These are phyloP conservation scores for Lathamus discolor DNA, from an alignment of 2,113 vertebrate genomes.

Conservation along the genomic window DNA sequence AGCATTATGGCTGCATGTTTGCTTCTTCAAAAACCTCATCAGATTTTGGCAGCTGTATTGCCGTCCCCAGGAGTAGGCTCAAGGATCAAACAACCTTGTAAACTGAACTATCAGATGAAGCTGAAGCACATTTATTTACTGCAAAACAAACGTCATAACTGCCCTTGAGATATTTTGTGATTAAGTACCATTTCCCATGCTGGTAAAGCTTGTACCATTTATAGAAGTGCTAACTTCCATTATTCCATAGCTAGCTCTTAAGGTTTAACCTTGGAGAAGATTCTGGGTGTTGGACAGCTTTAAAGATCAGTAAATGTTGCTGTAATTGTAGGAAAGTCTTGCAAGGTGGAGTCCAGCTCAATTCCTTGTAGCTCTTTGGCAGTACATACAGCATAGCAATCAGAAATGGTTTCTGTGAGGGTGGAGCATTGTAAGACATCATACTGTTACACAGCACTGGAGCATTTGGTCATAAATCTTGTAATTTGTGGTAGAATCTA, in stretches of 20 bases:
- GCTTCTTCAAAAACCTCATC: neutral
- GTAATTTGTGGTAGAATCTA: constrained; percentile 28
- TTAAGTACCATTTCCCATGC: neutral
- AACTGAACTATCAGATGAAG: neutral
- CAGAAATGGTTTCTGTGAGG: constrained; percentile 7
- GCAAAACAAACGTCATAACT: neutral
- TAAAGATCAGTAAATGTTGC: neutral
- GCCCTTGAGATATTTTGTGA: constrained; percentile 40
- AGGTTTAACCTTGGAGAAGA: neutral
- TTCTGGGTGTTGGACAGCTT: neutral
- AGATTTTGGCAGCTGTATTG: neutral
- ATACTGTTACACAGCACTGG: neutral
- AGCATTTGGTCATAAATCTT: constrained; percentile 50
- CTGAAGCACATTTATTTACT: neutral
- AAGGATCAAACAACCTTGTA: neutral
- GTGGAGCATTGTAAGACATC: neutral
- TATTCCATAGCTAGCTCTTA: neutral
- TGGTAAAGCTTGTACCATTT: neutral
- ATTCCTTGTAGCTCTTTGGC: neutral
- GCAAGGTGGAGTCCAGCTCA: neutral
- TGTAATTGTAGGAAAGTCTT: neutral
- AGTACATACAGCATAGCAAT: neutral
- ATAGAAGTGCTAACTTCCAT: neutral
- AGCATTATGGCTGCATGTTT: neutral
- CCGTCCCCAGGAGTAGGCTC: neutral